Base-by-base conservation (phyloP, 2,113 vertebrate genomes). In the Oenanthe melanoleuca region DNA sequence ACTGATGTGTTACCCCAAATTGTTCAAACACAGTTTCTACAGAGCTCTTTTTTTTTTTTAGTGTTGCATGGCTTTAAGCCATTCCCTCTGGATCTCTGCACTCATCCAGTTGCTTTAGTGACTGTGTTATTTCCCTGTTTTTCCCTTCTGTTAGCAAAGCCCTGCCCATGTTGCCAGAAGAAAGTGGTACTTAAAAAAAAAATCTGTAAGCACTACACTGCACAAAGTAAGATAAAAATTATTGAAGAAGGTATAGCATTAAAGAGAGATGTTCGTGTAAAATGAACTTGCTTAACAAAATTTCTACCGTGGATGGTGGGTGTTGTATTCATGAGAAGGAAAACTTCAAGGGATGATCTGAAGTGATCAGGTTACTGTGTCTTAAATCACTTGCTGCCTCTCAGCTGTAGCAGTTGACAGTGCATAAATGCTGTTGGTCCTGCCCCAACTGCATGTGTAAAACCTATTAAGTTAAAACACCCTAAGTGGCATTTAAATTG, bases 401-500 rank as follows among this genome's bases (percentile, higher is more conserved):
- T 88, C 85, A 38, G 16, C 47, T 72, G 25, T 33, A 45, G 63
- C 63, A 65, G 81, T 44, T 80, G 55, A 28, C 70, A 85, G 70
- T 49, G 59, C 29, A 57, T 80, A 88, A 89, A 65, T 80, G 45
- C 33, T 80, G 56, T 82, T 96, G 80, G 71, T 86, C 45, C 67
- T 86, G 66, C 75, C 50, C 63, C 75, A 65, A 3, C 6, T 70
- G 55, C n/a, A 33, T 61, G 50, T 90, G 60, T 90, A 83, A 83
- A 95, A 70, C 63, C 67, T 70, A 29, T 73, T 88, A 70, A 56
- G 42, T 89, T 89, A 77, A 79, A 92, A 72, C 81, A 88, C 59
- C n/a, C 57, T 59, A 74, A 70, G 64, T 94, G 93, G 50, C 61
- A 79, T 88, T 93, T 94, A 78, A 91, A 89, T 84, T 37, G 31